Evolutionary conservation across 1,140 invertebrate species (phyloP), one percentile per base, ranked within the genome.

Genomic region (Heliconius eleuchia): DNA sequence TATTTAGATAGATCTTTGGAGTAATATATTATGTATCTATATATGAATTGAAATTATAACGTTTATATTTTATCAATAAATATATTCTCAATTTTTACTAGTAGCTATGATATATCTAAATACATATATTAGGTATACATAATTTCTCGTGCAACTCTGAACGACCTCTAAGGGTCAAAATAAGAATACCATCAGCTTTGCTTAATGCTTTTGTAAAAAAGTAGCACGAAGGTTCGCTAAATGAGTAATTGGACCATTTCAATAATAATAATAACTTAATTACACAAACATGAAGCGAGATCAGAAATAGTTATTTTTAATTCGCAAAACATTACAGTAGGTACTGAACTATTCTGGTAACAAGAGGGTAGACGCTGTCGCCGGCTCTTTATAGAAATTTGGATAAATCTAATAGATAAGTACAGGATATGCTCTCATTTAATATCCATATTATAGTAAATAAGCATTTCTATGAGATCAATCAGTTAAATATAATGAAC

Each of bases 171-270:
- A 27, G 2, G n/a, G 55, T 11, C n/a, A 11, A 23, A 60, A 23
- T 8, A 23, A 60, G n/a, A 23, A 19, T 19, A n/a, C 8, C n/a
- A 8, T 11, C 19, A 57, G 55, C 19, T 57, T 57, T 57, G 8
- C 55, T 57, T 57, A 57, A 57, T 23, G n/a, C 55, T 57, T 27
- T 66, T 13, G 13, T 66, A 66, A 66, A 27, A 13, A 13, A 7
- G 23, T 66, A 13, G 23, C 57, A 13, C 23, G 60, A 30, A 66
- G 60, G 5, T 66, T 66, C 23, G 13, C 23, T 66, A 66, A 27
- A 30, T 66, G 30, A 66, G 9, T 66, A 66, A 66, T 66, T 66
- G 60, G 60, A 66, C 60, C 60, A 66, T 66, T 66, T 66, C 27
- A 66, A 66, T 57, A 57, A 57, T 23, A 57, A 57, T 66, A 57